Conservation (phyloP, 2,797 vertebrate species). For the Tauraco hartlaubi region DNA sequence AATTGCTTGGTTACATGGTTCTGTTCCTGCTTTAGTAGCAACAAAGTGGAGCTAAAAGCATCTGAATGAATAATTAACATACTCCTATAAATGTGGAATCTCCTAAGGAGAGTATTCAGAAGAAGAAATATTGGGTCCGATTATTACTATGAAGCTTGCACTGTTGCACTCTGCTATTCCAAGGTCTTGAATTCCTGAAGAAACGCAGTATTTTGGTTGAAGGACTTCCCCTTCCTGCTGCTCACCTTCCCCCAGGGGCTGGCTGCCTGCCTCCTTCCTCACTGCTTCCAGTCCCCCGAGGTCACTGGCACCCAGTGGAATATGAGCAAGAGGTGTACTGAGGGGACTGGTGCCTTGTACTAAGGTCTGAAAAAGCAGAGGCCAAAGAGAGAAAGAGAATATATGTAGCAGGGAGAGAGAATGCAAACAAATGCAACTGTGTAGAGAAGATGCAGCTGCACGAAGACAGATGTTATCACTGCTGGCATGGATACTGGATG, state of each 20-base stretch:
- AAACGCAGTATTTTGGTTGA: rapidly evolving
- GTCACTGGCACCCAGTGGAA: neutral
- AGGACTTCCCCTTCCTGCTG: neutral
- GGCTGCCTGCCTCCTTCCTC: neutral
- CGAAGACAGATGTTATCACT: slow-evolving; percentile 3
- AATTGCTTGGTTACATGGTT: neutral
- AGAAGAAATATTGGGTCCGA: neutral
- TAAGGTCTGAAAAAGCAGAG: neutral
- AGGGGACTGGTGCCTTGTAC: neutral
- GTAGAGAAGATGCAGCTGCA: neutral
- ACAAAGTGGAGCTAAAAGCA: neutral
- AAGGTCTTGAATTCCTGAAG: neutral
- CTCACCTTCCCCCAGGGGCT: neutral
- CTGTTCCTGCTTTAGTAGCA: neutral
- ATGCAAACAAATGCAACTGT: rapidly evolving
- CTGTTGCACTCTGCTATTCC: neutral
- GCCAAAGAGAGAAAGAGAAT: neutral
- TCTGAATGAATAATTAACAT: neutral
- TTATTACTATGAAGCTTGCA: neutral
- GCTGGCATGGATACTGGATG: neutral
- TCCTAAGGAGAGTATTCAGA: neutral
- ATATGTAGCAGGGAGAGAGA: neutral
- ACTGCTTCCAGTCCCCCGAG: rapidly evolving
- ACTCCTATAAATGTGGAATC: neutral
- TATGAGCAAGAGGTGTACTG: neutral